These are phyloP conservation scores for Paguma larvata DNA, from an alignment of 2,797 vertebrate species.

Conservation along the genomic window DNA sequence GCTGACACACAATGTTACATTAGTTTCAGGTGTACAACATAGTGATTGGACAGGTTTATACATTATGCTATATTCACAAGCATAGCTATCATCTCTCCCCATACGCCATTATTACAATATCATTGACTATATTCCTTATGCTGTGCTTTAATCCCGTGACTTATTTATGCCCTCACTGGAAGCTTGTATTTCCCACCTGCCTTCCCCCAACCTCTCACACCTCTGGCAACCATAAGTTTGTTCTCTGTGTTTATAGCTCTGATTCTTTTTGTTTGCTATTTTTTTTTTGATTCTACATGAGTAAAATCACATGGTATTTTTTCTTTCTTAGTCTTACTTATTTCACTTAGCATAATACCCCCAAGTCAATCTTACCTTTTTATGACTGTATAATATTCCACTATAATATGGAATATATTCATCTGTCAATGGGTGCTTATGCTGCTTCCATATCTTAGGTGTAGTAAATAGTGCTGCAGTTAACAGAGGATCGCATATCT, in stretches of 20 bases:
- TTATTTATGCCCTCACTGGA: not conserved
- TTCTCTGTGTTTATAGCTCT: not conserved
- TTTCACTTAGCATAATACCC: not conserved
- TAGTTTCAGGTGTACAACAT: not conserved
- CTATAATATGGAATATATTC: not conserved
- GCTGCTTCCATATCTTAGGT: not conserved
- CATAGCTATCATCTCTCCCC: not conserved
- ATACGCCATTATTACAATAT: not conserved
- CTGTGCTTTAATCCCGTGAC: not conserved
- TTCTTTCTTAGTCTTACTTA: not conserved
- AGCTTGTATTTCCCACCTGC: not conserved
- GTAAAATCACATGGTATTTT: not conserved
- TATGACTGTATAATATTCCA: not conserved
- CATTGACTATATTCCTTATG: not conserved
- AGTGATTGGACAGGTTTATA: not conserved
- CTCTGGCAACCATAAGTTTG: not conserved
- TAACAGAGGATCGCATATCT: not conserved
- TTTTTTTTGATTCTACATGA: not conserved
- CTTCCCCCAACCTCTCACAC: not conserved
- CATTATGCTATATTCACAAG: not conserved
- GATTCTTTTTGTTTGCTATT: not conserved
- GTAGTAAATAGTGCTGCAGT: not conserved
- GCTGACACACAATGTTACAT: not conserved
- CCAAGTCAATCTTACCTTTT: not conserved
- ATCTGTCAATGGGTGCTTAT: not conserved